These are phyloP conservation scores for Rachycentron canadum DNA, from an alignment of 2,797 vertebrate species.

Conservation along the genomic window DNA sequence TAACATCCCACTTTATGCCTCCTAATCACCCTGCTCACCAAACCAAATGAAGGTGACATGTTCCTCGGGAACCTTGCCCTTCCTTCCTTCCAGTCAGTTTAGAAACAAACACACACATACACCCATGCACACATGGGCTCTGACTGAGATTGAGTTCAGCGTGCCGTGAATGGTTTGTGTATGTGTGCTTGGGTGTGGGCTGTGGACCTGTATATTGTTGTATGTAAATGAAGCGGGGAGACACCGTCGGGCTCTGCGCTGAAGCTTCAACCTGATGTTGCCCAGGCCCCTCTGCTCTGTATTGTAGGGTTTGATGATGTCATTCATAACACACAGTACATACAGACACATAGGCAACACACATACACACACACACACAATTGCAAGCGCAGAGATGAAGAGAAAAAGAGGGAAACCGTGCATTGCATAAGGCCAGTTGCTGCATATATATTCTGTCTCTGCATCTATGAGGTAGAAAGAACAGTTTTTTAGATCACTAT, in stretches of 20 bases:
- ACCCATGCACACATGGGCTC: conserved; percentile 18
- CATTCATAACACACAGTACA: conserved; percentile 58
- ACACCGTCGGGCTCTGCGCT: conserved; percentile 43
- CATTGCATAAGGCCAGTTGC: conserved; percentile 7
- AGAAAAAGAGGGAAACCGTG: conserved; percentile 5
- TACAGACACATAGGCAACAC: conserved; percentile 24
- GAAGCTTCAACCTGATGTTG: conserved; percentile 64
- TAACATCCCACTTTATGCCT: conserved; percentile 22
- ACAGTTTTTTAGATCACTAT: background rate
- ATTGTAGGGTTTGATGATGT: conserved; percentile 69
- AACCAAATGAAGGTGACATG: conserved; percentile 37
- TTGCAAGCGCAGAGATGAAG: conserved; percentile 3
- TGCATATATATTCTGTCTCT: background rate
- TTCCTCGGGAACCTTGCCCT: conserved; percentile 37
- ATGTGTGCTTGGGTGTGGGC: conserved; percentile 70
- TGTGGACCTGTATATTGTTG: conserved; percentile 80
- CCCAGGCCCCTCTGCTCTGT: conserved; percentile 69
- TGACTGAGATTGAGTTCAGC: conserved; percentile 76
- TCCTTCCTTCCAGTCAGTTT: conserved; percentile 7
- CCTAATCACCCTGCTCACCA: background rate
- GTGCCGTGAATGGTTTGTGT: conserved; percentile 74
- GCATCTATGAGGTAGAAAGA: background rate
- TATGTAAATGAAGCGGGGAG: conserved; percentile 78
- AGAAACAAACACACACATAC: conserved; percentile 34
- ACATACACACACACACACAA: conserved; percentile 7